phyloP scores from a whole-genome alignment of 2,113 vertebrate species.

The Mus spicilegus region DNA sequence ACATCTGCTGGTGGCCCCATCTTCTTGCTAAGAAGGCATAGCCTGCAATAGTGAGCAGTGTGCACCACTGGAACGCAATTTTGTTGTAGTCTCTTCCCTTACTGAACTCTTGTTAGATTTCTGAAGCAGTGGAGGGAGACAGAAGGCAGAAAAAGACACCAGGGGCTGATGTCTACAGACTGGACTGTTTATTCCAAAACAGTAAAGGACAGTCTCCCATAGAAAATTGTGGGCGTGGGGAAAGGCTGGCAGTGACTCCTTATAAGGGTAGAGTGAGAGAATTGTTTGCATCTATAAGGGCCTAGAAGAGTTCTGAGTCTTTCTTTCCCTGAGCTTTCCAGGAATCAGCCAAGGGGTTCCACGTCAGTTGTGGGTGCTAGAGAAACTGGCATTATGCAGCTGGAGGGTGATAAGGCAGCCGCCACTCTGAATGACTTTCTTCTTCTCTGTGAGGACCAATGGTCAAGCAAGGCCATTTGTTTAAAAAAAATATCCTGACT shows the following conservation, averaged over 20 bases:
- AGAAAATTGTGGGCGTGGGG: neutral
- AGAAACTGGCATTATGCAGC: neutral
- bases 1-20: neutral
- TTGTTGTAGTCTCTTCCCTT: neutral
- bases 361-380: neutral
- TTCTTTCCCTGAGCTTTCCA: neutral
- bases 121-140: neutral
- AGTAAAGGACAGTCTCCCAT: neutral
- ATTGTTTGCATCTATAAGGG: neutral
- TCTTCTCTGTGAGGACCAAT: neutral
- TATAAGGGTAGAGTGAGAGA: neutral
- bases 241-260: neutral
- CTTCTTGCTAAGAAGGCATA: neutral
- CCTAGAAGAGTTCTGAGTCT: neutral
- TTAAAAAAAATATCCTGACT: neutral
- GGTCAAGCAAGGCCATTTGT: neutral
- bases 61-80: neutral
- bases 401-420: neutral
- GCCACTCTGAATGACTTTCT: neutral
- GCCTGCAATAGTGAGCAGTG: neutral
- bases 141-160: neutral
- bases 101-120: neutral
- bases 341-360: neutral
- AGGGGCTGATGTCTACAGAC: neutral
- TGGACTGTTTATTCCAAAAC: neutral